phyloP scores from a whole-genome alignment of 2,797 vertebrate genomes.

The Momotus momota region DNA sequence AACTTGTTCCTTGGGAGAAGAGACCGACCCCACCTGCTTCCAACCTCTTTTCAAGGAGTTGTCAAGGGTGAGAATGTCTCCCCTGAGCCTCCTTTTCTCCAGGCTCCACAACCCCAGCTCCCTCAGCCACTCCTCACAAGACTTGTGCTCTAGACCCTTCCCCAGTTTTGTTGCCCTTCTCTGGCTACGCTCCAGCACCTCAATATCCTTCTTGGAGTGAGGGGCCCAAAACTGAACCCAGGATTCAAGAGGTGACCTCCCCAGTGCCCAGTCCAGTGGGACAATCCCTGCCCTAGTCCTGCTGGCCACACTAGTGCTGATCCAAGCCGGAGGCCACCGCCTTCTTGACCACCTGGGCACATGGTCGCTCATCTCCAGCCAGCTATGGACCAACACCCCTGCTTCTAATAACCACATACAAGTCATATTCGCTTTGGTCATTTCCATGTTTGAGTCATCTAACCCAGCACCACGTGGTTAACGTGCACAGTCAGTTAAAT shows the following conservation, averaged over 20 bases:
- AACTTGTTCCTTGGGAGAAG: background rate
- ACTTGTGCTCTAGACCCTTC: background rate
- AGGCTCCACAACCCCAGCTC: background rate
- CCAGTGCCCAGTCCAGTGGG: background rate
- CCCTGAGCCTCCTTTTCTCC: background rate
- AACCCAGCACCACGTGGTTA: background rate
- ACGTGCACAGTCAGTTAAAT: background rate
- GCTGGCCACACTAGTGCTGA: too few relatives aligned
- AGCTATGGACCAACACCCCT: background rate
- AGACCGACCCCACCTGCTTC: too few relatives aligned
- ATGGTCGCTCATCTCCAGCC: background rate
- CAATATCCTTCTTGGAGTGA: background rate
- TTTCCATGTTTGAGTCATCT: background rate
- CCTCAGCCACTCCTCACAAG: background rate
- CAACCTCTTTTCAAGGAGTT: too few relatives aligned
- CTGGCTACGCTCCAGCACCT: background rate
- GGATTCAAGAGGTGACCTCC: background rate
- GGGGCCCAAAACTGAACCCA: background rate
- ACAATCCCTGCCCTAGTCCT: background rate
- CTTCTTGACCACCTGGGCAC: background rate
- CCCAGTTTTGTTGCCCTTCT: background rate
- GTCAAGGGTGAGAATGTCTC: too few relatives aligned
- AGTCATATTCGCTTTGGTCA: background rate
- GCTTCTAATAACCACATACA: background rate
- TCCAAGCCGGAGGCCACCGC: background rate